Evolutionary conservation across 2,888 invertebrate genomes (phyloP), one percentile per base, ranked within the genome.

Genomic region (Cephonodes hylas): DNA sequence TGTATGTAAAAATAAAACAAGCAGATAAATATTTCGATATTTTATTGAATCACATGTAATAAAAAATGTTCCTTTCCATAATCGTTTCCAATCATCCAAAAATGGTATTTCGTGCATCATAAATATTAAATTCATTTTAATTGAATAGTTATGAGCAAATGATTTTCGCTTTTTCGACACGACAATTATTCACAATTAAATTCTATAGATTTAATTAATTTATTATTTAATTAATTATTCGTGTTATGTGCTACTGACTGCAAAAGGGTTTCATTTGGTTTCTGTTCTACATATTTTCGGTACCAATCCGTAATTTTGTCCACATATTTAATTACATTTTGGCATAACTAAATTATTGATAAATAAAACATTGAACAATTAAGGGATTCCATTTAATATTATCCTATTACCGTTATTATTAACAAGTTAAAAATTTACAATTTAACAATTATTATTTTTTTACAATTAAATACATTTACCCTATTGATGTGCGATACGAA

Each of bases 1-100:
- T n/a, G 0, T 7, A 7, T 25, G n/a, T 42, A 60, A 58, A 58
- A 69, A 66, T 65, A 64, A 71, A 71, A 72, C 69, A 58, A 63
- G 31, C 56, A 42, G 56, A 31, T 60, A 57, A 63, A 13, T 65
- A 64, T 77, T 79, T 77, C 67, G 68, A 75, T 72, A 76, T 79
- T 83, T 85, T 82, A 81, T 83, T 84, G 75, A 82, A 79, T 84
- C 83, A 83, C 82, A 83, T 84, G 81, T 84, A 83, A 80, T 83
- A 83, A 81, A 83, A 83, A 81, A 76, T 78, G 76, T 69, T 70
- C 67, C 68, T 66, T 66, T 58, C 45, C 46, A 44, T 74, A 67
- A 66, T 69, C 67, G 62, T 61, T 69, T 69, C 62, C 60, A 67
- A 67, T 67, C 67, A 66, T 65, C 69, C 64, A 66, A 65, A 67